These are phyloP conservation scores for Nannoperca australis DNA, from an alignment of 2,797 vertebrate species.

Conservation along the genomic window DNA sequence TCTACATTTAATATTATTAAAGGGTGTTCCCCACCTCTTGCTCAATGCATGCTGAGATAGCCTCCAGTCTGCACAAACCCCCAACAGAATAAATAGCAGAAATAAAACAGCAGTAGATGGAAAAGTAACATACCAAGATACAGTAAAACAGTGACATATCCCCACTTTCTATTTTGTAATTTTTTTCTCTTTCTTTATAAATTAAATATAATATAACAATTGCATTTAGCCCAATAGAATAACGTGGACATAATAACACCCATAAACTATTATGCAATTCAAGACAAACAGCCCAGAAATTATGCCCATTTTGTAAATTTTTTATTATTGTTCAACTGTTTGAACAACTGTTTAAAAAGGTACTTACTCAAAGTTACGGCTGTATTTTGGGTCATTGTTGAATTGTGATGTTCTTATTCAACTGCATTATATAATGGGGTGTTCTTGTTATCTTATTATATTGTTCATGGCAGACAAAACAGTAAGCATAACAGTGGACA, in stretches of 20 bases:
- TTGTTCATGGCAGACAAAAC: constrained; percentile 11
- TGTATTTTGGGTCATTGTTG: background rate
- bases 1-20: constrained; percentile 69
- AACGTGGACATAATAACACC: background rate
- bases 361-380: background rate
- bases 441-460: constrained; percentile 32
- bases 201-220: no score
- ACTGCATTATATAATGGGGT: background rate
- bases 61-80: constrained; percentile 25
- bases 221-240: no score
- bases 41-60: constrained; percentile 26
- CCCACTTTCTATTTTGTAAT: background rate
- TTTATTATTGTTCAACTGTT: background rate
- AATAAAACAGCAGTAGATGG: constrained; percentile 13
- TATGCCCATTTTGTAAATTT: background rate
- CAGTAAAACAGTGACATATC: background rate
- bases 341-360: background rate
- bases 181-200: background rate
- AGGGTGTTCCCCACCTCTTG: constrained; percentile 44
- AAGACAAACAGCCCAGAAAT: background rate
- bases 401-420: background rate
- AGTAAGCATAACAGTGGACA: constrained; percentile 15
- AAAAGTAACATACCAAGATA: background rate
- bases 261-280: background rate
- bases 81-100: constrained; percentile 7